Base-by-base conservation (phyloP, 2,888 invertebrate species). In the Alviniconcha strummeri region DNA sequence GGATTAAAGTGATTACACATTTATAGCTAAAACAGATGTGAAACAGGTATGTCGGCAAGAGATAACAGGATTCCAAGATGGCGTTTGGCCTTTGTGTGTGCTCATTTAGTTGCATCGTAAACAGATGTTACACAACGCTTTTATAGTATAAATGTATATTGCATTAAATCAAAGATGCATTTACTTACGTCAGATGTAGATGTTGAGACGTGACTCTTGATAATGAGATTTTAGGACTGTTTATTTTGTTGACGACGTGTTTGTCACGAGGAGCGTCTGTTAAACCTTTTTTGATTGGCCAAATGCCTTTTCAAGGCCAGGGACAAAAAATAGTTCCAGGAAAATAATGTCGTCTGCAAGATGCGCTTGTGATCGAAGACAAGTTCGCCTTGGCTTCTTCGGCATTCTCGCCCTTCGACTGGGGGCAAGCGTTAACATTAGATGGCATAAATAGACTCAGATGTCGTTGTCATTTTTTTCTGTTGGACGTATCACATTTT, bases 21-120 rank as follows among this genome's bases (percentile, higher is more conserved):
- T 56, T 77, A 82, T 72, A 64, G 76, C 13, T 52, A 82, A 69
- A 82, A 36, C 19, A n/a, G 55, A 17, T 55, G 82, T 69, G 60
- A 82, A 82, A 82, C 82, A 82, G 82, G 82, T 82, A 82, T 82
- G 82, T 82, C 54, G 67, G 56, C 13, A 19, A 77, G 54, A 52
- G 74, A 72, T 36, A 81, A 19, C 60, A 57, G 17, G 9, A 74
- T 81, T 82, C 76, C 76, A 82, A 82, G 69, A 82, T 82, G 82
- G 82, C 82, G 77, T 17, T 69, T 77, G 82, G 56, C 64, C 64
- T 69, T 76, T 80, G 80, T 69, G 54, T 80, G 80, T 67, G 56
- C n/a, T 17, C n/a, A 54, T 36, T 60, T 6, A 19, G 55, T 52
- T 13, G 8, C 36, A 36, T 15, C n/a, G 19, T 64, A 55, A 17